Conservation (phyloP, 2,797 vertebrate genomes). For the Luscinia megarhynchos region DNA sequence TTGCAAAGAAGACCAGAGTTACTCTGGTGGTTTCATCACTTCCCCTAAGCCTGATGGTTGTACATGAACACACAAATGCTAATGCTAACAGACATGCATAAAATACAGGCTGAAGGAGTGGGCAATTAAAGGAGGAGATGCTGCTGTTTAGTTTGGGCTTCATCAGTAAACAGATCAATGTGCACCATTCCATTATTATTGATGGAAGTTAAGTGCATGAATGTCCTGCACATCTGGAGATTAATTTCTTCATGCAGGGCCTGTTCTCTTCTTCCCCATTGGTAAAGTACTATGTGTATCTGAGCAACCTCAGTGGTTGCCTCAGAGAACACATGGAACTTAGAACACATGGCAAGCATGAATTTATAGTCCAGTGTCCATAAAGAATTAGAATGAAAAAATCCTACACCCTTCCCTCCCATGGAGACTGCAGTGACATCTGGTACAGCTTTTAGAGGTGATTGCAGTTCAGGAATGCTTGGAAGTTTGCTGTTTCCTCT, state of each 20-base stretch:
- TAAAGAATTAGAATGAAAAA: not conserved
- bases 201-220: not conserved
- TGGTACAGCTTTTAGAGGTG: not conserved
- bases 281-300: not conserved
- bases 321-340: not conserved
- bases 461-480: not conserved
- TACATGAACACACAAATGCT: not conserved
- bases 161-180: not conserved
- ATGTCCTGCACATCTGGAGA: not conserved
- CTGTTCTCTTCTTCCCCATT: not conserved
- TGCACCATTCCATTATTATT: not conserved
- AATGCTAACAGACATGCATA: rapidly evolving
- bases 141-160: not conserved
- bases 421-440: not conserved
- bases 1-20: not conserved
- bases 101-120: not conserved
- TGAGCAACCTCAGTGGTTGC: not conserved
- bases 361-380: not conserved
- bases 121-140: not conserved
- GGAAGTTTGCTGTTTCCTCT: not conserved
- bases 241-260: not conserved
- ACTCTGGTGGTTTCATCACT: not conserved
- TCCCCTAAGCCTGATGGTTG: not conserved
- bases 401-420: not conserved
- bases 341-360: not conserved